Percentiles rank a stretch among this genome's conserved stretches.
phyloP scores from a whole-genome alignment of 2,113 vertebrate species.

The Epinephelus cyanopodus region DNA sequence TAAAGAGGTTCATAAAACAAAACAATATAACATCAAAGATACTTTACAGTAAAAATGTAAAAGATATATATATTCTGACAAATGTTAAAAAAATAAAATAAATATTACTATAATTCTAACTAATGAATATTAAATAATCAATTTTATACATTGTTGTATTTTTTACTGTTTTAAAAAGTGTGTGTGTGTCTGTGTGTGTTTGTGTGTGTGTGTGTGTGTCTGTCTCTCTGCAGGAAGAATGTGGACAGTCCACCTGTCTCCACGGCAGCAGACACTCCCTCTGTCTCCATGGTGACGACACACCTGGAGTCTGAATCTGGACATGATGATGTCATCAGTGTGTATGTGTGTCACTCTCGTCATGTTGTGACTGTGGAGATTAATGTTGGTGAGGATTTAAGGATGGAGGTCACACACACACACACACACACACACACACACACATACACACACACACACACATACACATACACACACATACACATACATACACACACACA shows the following conservation, averaged over 20 bases:
- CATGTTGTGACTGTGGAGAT: constrained; percentile 27
- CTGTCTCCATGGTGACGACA: background rate
- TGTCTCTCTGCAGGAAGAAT: constrained; percentile 4
- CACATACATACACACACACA: constrained; percentile 24
- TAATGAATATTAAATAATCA: no score
- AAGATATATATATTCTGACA: no score
- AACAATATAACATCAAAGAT: no score
- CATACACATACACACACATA: constrained; percentile 31
- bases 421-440: constrained; percentile 25
- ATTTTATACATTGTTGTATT: no score
- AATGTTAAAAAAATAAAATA: no score
- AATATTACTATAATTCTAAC: no score
- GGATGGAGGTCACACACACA: constrained; percentile 57
- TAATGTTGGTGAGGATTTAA: constrained; percentile 62
- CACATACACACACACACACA: constrained; percentile 26
- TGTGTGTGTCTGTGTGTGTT: no score
- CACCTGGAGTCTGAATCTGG: background rate
- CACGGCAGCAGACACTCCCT: constrained; percentile 26
- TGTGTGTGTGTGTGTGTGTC: no score
- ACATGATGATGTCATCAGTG: no score
- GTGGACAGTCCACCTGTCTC: constrained; percentile 13
- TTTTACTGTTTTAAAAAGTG: no score
- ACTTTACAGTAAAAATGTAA: no score
- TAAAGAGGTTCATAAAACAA: no score
- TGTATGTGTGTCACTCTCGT: background rate